Evolutionary conservation across 2,888 invertebrate genomes (phyloP).

Genomic region (Eristalinus aeneus): DNA sequence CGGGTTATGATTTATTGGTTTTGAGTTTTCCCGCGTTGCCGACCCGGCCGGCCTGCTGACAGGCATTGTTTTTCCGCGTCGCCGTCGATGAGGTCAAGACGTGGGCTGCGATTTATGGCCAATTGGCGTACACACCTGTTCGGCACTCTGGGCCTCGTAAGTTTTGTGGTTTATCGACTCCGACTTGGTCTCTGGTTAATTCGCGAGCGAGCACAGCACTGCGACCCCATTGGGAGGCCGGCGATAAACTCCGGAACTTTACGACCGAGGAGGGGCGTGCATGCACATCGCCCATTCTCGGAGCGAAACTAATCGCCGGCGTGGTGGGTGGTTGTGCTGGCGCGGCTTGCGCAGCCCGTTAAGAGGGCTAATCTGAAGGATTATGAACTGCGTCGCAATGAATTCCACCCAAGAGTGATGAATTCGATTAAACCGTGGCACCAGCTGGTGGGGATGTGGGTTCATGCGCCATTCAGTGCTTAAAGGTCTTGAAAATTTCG

Average conservation of each 20-base stretch:
- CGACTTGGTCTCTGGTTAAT: not conserved
- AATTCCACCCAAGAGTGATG: constrained; percentile 18
- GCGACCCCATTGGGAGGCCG: constrained; percentile 12
- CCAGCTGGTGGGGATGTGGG: constrained; percentile 14
- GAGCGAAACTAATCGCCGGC: not conserved
- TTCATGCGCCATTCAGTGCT: not conserved
- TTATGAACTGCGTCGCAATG: constrained; percentile 11
- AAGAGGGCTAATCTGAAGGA: not conserved
- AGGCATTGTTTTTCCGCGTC: not conserved
- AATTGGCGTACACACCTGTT: constrained; percentile 42
- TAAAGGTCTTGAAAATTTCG: not conserved
- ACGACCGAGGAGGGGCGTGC: constrained; percentile 21
- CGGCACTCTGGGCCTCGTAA: not conserved
- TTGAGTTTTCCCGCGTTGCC: not conserved
- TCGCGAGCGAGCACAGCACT: not conserved
- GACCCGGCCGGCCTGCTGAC: not conserved
- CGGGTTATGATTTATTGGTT: constrained; percentile 44
- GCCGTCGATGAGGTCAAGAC: not conserved
- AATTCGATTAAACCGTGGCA: constrained; percentile 42
- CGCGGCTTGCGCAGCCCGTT: not conserved
- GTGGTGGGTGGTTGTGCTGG: not conserved
- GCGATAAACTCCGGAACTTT: constrained; percentile 43
- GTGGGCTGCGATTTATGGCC: constrained; percentile 44
- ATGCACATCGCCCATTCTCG: constrained; percentile 37
- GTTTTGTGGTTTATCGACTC: not conserved